Conservation (phyloP, 2,113 vertebrate genomes). For the Salminus brasiliensis region DNA sequence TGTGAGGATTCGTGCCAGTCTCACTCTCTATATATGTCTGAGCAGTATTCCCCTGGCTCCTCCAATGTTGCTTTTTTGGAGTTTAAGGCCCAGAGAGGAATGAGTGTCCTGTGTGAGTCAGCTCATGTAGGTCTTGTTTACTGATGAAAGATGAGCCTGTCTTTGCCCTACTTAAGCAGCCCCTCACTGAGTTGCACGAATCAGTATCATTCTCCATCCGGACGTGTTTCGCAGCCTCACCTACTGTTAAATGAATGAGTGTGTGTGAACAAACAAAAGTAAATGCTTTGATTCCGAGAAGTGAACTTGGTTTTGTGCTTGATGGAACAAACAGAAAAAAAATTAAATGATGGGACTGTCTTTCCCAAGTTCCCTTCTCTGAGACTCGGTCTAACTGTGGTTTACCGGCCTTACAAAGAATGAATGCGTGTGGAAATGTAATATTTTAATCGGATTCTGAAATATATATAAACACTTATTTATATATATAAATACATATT, state of each 20-base stretch:
- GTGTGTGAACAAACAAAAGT: neutral
- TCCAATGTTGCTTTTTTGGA: slow-evolving; percentile 38
- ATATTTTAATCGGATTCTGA: too few species aligned
- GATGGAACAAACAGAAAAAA: too few species aligned
- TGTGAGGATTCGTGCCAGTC: neutral
- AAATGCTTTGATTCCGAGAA: neutral
- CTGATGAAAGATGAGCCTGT: slow-evolving; percentile 36
- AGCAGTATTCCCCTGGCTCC: slow-evolving; percentile 23
- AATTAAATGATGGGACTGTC: too few species aligned
- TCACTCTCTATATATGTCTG: slow-evolving; percentile 19
- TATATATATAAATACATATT: too few species aligned
- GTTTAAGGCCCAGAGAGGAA: slow-evolving; percentile 32
- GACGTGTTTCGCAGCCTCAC: neutral
- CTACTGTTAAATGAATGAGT: neutral
- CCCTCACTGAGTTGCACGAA: neutral
- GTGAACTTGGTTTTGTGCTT: neutral
- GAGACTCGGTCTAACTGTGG: too few species aligned
- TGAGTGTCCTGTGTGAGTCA: slow-evolving; percentile 31
- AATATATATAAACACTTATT: too few species aligned
- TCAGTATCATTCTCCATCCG: neutral
- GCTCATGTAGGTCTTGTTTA: slow-evolving; percentile 24
- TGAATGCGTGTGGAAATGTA: too few species aligned
- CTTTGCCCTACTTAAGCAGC: slow-evolving; percentile 33
- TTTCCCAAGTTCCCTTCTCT: too few species aligned
- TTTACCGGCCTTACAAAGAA: too few species aligned